Conservation (phyloP, 2,113 vertebrate species). For the Gavialis gangeticus region DNA sequence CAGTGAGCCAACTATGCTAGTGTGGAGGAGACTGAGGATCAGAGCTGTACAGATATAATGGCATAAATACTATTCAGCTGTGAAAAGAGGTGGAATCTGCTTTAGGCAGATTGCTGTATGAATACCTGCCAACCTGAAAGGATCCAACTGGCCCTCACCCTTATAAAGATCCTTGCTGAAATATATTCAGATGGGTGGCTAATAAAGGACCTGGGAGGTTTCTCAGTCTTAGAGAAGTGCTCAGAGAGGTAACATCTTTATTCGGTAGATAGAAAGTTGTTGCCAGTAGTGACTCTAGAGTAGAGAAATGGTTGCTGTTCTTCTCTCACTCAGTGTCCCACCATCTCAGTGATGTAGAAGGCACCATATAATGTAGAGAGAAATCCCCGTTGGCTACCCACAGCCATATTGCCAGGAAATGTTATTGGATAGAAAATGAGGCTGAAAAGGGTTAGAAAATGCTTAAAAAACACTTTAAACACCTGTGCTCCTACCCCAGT, state of each 20-base stretch:
- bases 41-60: background rate
- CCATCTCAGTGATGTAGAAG: background rate
- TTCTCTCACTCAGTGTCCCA: background rate
- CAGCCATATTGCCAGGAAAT: background rate
- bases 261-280: background rate
- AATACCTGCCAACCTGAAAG: background rate
- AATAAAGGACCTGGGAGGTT: background rate
- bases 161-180: background rate
- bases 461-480: too few relatives aligned
- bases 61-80: background rate
- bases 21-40: background rate
- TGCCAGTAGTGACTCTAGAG: background rate
- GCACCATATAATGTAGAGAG: background rate
- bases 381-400: background rate
- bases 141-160: too few relatives aligned
- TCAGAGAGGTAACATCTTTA: background rate
- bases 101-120: background rate
- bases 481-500: background rate
- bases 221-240: background rate
- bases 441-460: background rate
- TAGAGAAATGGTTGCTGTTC: background rate
- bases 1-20: background rate
- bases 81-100: background rate
- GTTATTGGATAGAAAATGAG: accelerated
- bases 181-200: background rate